phyloP scores from a whole-genome alignment of 2,113 vertebrate genomes.

The Megalops atlanticus region DNA sequence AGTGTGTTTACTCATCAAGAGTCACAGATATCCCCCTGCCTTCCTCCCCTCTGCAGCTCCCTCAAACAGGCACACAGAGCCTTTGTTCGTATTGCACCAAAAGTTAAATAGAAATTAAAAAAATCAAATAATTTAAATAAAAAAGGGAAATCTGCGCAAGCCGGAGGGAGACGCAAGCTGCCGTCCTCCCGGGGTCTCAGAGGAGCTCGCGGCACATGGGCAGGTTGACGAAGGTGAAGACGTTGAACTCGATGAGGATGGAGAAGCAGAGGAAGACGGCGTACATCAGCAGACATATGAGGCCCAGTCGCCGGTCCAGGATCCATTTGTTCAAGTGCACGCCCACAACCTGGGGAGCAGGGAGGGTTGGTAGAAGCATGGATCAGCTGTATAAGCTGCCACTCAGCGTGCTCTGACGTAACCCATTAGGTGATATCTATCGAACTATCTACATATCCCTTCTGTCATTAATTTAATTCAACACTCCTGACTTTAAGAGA shows the following conservation, averaged over 20 bases:
- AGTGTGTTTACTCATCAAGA: conserved; percentile 31
- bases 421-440: no score
- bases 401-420: no score
- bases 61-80: conserved; percentile 35
- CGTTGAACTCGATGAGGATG: conserved; percentile 98
- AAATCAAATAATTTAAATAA: conserved; percentile 34
- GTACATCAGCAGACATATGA: conserved; percentile 86
- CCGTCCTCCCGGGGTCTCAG: conserved; percentile 61
- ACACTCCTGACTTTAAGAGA: no score
- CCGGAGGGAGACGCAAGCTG: background rate
- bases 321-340: conserved; percentile 96
- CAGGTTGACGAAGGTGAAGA: conserved; percentile 98
- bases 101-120: conserved; percentile 43
- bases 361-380: no score
- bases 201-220: conserved; percentile 88
- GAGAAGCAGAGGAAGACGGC: conserved; percentile 96
- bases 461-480: no score
- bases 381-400: no score
- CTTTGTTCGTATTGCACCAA: conserved; percentile 51
- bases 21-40: conserved; percentile 20
- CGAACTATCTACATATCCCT: no score
- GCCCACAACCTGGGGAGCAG: conserved; percentile 80
- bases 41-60: conserved; percentile 31
- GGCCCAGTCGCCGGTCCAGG: conserved; percentile 88
- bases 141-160: conserved; percentile 28